Conservation (phyloP, 2,888 invertebrate genomes). For the Epinotia brunnichana region DNA sequence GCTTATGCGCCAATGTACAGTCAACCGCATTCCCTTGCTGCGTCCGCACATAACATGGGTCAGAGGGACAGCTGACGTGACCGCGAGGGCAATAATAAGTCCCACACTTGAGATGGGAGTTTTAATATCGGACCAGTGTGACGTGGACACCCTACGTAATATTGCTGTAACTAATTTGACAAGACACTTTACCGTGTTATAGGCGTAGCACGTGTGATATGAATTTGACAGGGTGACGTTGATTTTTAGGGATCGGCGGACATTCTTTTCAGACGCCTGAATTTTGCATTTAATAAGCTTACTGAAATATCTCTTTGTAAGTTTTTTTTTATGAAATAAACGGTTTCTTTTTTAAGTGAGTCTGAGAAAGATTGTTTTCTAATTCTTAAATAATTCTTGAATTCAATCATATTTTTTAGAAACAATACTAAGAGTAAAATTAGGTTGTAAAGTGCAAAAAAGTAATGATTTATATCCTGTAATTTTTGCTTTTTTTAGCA, state of each 20-base stretch:
- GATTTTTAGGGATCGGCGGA: constrained; percentile 24
- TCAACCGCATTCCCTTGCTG: constrained; percentile 19
- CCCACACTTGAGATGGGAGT: constrained; percentile 66
- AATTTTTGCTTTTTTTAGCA: no score
- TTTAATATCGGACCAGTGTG: constrained; percentile 63
- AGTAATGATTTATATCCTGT: no score
- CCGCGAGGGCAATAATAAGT: constrained; percentile 59
- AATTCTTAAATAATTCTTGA: no score
- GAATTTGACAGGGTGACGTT: constrained; percentile 47
- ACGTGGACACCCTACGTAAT: constrained; percentile 55
- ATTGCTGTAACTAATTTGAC: constrained; percentile 58
- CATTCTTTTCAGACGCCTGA: background rate
- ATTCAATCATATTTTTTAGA: no score
- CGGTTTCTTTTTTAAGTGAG: no score
- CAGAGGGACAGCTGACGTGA: constrained; percentile 65
- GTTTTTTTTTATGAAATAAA: no score
- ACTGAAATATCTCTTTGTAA: background rate
- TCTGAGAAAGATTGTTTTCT: background rate
- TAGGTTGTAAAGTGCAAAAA: no score
- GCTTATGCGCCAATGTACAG: constrained; percentile 17
- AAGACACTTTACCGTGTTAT: constrained; percentile 53
- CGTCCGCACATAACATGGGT: constrained; percentile 62
- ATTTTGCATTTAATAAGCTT: background rate
- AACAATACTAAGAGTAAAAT: no score
- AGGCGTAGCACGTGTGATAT: constrained; percentile 49